Evolutionary conservation across 92 coral and sea anemone genomes (phyloP).

Genomic region (Metridium senile): DNA sequence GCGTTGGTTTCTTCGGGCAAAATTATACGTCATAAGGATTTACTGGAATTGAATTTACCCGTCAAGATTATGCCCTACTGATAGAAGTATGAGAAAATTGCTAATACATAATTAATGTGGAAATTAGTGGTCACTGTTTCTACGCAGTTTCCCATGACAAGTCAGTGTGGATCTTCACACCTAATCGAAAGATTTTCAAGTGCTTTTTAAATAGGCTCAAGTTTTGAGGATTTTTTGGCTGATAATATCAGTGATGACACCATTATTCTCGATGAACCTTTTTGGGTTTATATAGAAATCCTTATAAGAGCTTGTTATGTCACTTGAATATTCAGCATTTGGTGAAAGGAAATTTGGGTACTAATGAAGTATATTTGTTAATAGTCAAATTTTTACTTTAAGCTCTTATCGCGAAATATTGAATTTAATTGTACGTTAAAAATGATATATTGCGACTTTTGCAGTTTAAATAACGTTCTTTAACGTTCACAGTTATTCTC

Average conservation of each 20-base stretch:
- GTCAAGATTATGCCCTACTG: neutral
- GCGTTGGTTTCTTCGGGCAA: neutral
- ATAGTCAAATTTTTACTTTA: no score
- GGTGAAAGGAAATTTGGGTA: no score
- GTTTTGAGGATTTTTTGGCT: neutral
- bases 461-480: no score
- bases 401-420: no score
- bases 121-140: no score
- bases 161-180: neutral
- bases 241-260: neutral
- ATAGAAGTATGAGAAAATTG: neutral
- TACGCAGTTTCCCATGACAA: neutral
- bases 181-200: neutral
- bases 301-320: no score
- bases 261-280: neutral
- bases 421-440: no score
- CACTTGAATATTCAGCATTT: no score
- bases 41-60: neutral
- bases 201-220: neutral
- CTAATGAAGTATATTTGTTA: no score
- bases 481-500: no score
- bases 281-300: no score
- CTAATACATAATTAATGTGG: neutral
- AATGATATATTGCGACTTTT: no score
- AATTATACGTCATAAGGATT: neutral